Percentiles rank a stretch among this genome's conserved stretches.
Conservation (phyloP, 2,113 vertebrate species). For the Mustela nigripes region DNA sequence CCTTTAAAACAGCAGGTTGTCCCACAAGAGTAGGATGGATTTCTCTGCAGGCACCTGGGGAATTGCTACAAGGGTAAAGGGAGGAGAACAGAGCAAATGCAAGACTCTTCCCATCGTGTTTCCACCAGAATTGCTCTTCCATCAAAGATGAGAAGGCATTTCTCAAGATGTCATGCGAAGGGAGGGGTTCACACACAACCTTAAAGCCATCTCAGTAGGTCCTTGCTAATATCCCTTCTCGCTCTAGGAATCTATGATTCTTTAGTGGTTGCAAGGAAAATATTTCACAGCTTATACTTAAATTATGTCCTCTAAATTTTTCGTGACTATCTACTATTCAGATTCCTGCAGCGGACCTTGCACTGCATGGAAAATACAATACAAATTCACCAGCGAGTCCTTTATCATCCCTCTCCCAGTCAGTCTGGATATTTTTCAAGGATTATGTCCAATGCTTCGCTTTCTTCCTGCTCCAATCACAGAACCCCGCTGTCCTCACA, state of each 20-base stretch:
- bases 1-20: conserved; percentile 43
- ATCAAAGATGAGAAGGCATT: not conserved
- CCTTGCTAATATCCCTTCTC: not conserved
- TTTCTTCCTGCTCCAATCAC: not conserved
- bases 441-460: not conserved
- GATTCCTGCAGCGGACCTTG: not conserved
- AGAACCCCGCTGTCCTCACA: not conserved
- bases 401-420: not conserved
- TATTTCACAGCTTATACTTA: conserved; percentile 2
- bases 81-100: not conserved
- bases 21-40: not conserved
- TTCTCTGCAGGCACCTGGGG: not conserved
- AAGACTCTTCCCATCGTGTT: not conserved
- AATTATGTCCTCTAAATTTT: conserved; percentile 33
- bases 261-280: conserved; percentile 26
- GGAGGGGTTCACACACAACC: not conserved
- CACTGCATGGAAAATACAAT: not conserved
- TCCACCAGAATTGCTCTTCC: not conserved
- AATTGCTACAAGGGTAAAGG: not conserved
- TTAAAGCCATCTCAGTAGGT: not conserved
- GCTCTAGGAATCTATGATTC: not conserved
- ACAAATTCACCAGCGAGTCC: not conserved
- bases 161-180: not conserved
- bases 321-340: not conserved
- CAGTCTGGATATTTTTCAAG: not conserved